Evolutionary conservation across 1,140 invertebrate genomes (phyloP).

Genomic region (Meloidogyne hapla): DNA sequence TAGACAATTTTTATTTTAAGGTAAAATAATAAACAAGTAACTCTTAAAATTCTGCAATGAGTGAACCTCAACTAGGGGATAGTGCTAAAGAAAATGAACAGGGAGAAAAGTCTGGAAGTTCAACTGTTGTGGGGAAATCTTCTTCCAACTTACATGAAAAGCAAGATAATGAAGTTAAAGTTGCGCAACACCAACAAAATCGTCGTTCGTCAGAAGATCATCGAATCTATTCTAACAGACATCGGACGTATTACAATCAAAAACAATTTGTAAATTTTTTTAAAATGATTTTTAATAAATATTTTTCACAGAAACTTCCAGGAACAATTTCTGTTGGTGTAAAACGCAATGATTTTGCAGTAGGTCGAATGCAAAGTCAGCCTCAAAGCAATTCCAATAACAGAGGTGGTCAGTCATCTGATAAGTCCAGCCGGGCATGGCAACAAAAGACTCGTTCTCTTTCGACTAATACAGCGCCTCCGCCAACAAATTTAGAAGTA

Average conservation of each 20-base stretch:
- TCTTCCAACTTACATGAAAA: neutral
- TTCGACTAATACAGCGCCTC: constrained; percentile 6
- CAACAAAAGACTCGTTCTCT: constrained; percentile 8
- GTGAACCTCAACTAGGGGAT: constrained; percentile 22
- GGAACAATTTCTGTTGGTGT: constrained; percentile 4
- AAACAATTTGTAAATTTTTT: constrained; percentile 31
- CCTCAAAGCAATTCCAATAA: neutral
- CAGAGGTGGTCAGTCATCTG: neutral
- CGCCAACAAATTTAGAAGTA: neutral
- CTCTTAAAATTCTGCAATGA: constrained; percentile 1
- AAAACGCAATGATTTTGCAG: constrained; percentile 21
- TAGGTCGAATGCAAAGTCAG: neutral
- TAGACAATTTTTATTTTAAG: neutral
- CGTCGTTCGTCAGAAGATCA: neutral
- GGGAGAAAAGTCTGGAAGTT: neutral
- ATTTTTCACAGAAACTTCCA: neutral
- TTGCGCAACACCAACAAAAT: constrained; percentile 5
- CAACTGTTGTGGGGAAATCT: neutral
- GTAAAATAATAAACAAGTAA: neutral
- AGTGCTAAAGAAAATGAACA: constrained; percentile 27
- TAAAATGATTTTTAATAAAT: neutral
- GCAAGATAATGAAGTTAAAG: neutral
- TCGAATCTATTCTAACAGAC: neutral
- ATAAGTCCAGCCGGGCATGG: neutral
- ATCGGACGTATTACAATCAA: constrained; percentile 11